phyloP scores from a whole-genome alignment of 2,113 vertebrate species.

The Balaeniceps rex region DNA sequence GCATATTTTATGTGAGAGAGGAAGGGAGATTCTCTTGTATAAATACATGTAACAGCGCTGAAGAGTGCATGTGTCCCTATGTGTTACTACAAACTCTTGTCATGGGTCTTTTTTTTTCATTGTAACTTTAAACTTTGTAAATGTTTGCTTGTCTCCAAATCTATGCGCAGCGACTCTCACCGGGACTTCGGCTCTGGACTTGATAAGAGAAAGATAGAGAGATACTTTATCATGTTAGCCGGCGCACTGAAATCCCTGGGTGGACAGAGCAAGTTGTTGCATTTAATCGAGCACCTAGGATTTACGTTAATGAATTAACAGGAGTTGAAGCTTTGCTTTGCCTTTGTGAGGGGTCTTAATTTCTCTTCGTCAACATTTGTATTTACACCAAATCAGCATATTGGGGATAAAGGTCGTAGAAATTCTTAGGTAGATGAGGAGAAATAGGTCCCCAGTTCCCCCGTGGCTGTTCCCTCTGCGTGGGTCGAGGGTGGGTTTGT shows the following conservation, averaged over 20 bases:
- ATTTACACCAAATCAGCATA: not conserved
- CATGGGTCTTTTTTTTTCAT: not conserved
- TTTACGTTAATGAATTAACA: not conserved
- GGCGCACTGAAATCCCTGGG: fast-evolving
- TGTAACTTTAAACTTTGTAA: not conserved
- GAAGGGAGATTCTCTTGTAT: not conserved
- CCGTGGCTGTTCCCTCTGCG: fast-evolving
- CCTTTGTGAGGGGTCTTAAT: not conserved
- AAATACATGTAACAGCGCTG: not conserved
- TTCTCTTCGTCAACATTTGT: not conserved
- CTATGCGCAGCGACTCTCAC: not conserved
- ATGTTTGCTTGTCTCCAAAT: not conserved
- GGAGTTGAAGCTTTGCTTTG: not conserved
- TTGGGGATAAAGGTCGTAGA: not conserved
- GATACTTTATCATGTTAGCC: not conserved
- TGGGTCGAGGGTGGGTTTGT: not conserved
- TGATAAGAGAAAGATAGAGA: not conserved
- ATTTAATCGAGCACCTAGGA: not conserved
- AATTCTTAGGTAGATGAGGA: not conserved
- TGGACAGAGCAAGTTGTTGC: not conserved
- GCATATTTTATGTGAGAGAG: not conserved
- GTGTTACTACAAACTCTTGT: not conserved
- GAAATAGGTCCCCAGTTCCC: not conserved
- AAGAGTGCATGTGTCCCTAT: fast-evolving
- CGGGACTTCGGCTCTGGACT: not conserved